Conservation (phyloP, 1,140 invertebrate genomes). For the Drosophila repletoides region DNA sequence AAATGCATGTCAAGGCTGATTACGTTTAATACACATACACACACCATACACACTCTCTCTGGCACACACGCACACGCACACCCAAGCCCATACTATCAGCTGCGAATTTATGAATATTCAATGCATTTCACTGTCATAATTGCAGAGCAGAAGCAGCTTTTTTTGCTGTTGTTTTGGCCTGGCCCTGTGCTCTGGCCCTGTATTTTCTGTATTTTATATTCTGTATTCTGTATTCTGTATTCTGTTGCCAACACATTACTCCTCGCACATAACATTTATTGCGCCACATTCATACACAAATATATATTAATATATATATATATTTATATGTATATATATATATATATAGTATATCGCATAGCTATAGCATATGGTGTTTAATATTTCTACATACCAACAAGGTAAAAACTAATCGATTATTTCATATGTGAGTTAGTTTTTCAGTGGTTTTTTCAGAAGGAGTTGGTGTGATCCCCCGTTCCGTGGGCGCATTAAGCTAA, state of each 20-base stretch:
- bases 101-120: constrained; percentile 69
- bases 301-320: background rate
- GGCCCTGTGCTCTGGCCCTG: constrained; percentile 12
- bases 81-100: background rate
- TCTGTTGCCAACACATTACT: constrained; percentile 17
- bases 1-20: constrained; percentile 72
- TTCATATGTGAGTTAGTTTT: constrained; percentile 63
- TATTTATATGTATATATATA: background rate
- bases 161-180: constrained; percentile 33
- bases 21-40: constrained; percentile 37
- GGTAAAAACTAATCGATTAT: constrained; percentile 52
- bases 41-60: background rate
- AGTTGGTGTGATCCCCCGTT: background rate
- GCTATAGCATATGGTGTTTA: constrained; percentile 3
- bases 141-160: constrained; percentile 48
- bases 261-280: constrained; percentile 20
- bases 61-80: background rate
- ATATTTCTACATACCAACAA: constrained; percentile 11
- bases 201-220: too few relatives aligned
- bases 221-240: too few relatives aligned
- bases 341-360: constrained; percentile 1
- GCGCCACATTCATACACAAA: background rate
- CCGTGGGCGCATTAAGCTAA: too few relatives aligned
- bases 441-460: constrained; percentile 21
- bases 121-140: constrained; percentile 74